These are phyloP conservation scores for Pterocles burchelli DNA, from an alignment of 2,113 vertebrate species.

Conservation along the genomic window DNA sequence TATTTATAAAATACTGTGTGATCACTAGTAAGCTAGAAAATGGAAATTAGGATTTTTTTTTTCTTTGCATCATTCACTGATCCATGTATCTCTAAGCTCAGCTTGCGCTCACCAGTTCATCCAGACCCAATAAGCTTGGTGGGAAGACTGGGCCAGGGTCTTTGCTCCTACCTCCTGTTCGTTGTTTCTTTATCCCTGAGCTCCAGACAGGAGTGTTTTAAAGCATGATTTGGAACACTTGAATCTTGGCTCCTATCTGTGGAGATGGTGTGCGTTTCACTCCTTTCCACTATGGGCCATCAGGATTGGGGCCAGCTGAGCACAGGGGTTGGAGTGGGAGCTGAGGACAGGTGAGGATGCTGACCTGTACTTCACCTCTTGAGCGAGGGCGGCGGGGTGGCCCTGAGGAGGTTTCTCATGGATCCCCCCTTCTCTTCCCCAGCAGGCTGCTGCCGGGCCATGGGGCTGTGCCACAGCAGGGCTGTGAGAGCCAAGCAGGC, in stretches of 20 bases:
- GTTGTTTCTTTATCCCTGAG: not conserved
- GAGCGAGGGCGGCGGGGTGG: fast-evolving
- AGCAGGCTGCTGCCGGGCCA: not conserved
- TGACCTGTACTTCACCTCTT: not conserved
- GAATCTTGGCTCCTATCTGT: not conserved
- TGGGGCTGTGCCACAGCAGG: not conserved
- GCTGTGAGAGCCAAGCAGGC: not conserved
- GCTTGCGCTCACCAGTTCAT: not conserved
- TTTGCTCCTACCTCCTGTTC: not conserved
- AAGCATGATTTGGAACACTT: not conserved
- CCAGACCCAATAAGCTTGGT: not conserved
- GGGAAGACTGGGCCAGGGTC: not conserved
- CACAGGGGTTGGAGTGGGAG: not conserved
- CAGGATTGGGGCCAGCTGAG: fast-evolving
- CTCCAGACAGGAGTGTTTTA: not conserved
- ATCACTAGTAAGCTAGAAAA: not conserved
- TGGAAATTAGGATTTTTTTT: not conserved
- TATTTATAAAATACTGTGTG: not conserved
- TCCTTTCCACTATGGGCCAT: not conserved
- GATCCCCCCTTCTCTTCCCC: fast-evolving
- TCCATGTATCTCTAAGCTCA: not conserved
- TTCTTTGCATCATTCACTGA: not conserved
- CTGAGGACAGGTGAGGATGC: not conserved
- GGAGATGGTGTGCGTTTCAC: not conserved
- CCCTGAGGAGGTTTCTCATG: not conserved